Base-by-base conservation (phyloP, 30 jellyfish, hydroid and myxozoan genomes). In the Clytia hemisphaerica region DNA sequence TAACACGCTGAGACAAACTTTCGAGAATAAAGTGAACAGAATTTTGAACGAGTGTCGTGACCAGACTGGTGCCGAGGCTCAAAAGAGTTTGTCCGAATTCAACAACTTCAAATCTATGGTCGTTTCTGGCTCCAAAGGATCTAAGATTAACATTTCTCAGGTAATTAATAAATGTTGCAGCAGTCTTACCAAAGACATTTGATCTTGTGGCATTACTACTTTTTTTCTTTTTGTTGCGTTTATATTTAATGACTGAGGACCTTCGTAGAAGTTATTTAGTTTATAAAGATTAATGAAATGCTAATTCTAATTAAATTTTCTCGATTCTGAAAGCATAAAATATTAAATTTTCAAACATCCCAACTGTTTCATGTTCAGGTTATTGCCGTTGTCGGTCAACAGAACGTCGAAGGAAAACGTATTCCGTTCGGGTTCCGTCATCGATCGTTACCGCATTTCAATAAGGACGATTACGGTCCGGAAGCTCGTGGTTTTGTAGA, bases 61-160 rank as follows among this genome's bases (percentile, higher is more conserved):
- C 84, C 78, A 83, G 45, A 92, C 99, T 28, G 99, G 99, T 40
- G 93, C 95, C 16, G 78, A 95, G 78, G 99, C 99, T 6, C 99
- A 92, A 66, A 92, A 92, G 59, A 83, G 96, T 66, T 80, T 92
- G 61, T 83, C 96, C 1, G 99, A 77, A 46, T 92, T 83, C 61
- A 92, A 92, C 93, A 92, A 78, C 71, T 92, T 92, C 94, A 92
- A 92, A 47, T 64, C 94, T 7, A 92, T 92, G 99, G 99, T 92
- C 18, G 99, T 92, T 33, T 95, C 99, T 72, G 99, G 99, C 6
- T 92, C 99, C n/a, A 92, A 92, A 53, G 99, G 99, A 35, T 92
- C 99, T 4, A 92, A 92, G 38, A 92, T 92, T 64, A 92, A 92
- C 84, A 92, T 92, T 28, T 92, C 99, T 7, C 99, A 92, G 94